Evolutionary conservation across 2,797 vertebrate genomes (phyloP), one percentile per base, ranked within the genome.

Genomic region (Artibeus lituratus): DNA sequence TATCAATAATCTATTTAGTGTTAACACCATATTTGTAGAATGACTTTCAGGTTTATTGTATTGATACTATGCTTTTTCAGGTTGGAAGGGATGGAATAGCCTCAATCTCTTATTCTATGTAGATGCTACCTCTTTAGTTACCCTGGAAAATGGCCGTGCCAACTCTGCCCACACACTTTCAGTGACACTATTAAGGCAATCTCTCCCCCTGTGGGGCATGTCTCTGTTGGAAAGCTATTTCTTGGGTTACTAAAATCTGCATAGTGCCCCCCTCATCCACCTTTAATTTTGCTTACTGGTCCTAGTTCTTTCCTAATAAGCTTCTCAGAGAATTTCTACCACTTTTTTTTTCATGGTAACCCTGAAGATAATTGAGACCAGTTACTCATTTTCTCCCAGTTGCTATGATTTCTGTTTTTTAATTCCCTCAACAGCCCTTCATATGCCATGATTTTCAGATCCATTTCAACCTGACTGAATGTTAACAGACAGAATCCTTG

Each of bases 401-500:
- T 94, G 91, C 47, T 94, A 9, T 96, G 51, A 69, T 92, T 92
- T 92, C 62, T 73, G n/a, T 84, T 80, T 39, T 73, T 78, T 19
- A 80, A 12, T 90, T 87, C 26, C 69, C 76, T 83, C 62, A 73
- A 35, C 78, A 53, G 29, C 89, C 86, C 72, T 85, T 91, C 72
- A 59, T 70, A 51, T 72, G 69, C 78, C 95, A 91, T 90, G 78
- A 72, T 47, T 87, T 96, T 96, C 91, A 91, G 93, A 91, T 92
- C 70, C 89, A 65, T 96, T 96, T 96, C 93, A 93, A 91, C 87
- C 69, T 92, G 77, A 83, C 74, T 94, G 94, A 98, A 96, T 95
- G 94, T 97, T 97, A 94, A 82, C 49, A 95, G 96, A 83, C 86
- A 94, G 96, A 95, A 51, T 62, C 91, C 91, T 97, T 93, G 86